Percentiles rank a stretch among this genome's conserved stretches.
Evolutionary conservation across 2,888 invertebrate species (phyloP).

Genomic region (Limnephilus marmoratus): DNA sequence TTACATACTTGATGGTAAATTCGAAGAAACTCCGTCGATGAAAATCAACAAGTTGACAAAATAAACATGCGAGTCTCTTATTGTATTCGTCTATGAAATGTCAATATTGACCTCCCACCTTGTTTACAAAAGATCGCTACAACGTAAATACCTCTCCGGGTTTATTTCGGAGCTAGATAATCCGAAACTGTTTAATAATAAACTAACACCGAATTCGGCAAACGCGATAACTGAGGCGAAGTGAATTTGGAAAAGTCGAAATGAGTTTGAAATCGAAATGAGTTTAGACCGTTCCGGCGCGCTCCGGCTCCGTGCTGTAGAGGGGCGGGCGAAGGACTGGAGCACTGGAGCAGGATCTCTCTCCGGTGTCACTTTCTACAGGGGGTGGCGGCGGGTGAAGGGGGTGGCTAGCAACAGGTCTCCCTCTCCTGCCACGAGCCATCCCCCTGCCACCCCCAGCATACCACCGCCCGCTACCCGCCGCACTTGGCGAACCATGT

Average conservation of each 20-base stretch:
- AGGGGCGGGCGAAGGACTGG: conserved; percentile 55
- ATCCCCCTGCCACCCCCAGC: conserved; percentile 63
- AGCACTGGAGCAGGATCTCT: conserved; percentile 49
- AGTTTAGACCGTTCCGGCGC: conserved; percentile 34
- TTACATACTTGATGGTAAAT: neutral
- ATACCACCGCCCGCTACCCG: neutral
- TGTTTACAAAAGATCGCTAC: neutral
- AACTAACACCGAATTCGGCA: neutral
- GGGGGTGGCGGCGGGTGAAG: conserved; percentile 13
- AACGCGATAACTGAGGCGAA: neutral
- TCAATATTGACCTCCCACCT: conserved; percentile 44
- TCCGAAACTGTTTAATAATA: neutral
- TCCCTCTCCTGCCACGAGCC: conserved; percentile 66
- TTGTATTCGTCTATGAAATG: conserved; percentile 40
- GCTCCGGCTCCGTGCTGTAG: conserved; percentile 27
- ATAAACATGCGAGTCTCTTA: conserved; percentile 37
- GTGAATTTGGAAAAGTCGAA: neutral
- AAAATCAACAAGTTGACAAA: conserved; percentile 34
- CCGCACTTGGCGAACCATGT: conserved; percentile 38
- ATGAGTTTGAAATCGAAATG: neutral
- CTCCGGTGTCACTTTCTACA: conserved; percentile 47
- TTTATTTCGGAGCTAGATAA: neutral
- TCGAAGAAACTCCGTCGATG: neutral
- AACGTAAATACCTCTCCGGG: neutral
- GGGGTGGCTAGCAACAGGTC: conserved; percentile 66